Evolutionary conservation across 1,140 invertebrate species (phyloP).

Genomic region (Daktulosphaira vitifoliae): DNA sequence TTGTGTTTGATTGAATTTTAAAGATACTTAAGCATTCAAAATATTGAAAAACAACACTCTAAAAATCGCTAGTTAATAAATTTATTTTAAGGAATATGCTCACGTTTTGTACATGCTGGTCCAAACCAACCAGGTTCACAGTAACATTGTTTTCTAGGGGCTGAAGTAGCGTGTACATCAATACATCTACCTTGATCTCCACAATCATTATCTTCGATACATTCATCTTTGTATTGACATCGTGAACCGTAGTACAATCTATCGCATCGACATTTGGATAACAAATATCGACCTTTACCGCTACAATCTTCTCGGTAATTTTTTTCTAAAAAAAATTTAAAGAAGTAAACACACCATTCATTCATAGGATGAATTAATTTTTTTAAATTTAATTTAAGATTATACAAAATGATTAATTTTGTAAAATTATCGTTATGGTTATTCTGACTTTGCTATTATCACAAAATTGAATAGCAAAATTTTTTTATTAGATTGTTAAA

Average conservation of each 20-base stretch:
- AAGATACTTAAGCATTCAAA: too few species aligned
- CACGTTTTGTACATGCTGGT: constrained; percentile 64
- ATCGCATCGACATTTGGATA: constrained; percentile 72
- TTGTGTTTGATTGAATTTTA: too few species aligned
- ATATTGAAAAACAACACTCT: too few species aligned
- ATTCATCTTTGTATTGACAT: constrained; percentile 81
- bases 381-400: too few species aligned
- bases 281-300: constrained; percentile 65
- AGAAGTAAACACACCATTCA: too few species aligned
- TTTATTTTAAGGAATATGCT: constrained; percentile 46
- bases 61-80: too few species aligned
- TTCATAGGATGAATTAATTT: too few species aligned
- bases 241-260: constrained; percentile 66
- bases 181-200: constrained; percentile 74
- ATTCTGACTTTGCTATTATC: too few species aligned
- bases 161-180: constrained; percentile 64
- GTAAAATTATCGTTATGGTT: too few species aligned
- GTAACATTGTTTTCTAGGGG: constrained; percentile 77
- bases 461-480: too few species aligned
- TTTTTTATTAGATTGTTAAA: too few species aligned
- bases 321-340: constrained; percentile 49
- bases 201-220: constrained; percentile 71
- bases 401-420: too few species aligned
- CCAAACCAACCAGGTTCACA: constrained; percentile 81
- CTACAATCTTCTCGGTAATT: constrained; percentile 72